Percentiles rank a stretch among this genome's conserved stretches.
Conservation (phyloP, 2,888 invertebrate genomes). For the Cryptophagus acutangulus region DNA sequence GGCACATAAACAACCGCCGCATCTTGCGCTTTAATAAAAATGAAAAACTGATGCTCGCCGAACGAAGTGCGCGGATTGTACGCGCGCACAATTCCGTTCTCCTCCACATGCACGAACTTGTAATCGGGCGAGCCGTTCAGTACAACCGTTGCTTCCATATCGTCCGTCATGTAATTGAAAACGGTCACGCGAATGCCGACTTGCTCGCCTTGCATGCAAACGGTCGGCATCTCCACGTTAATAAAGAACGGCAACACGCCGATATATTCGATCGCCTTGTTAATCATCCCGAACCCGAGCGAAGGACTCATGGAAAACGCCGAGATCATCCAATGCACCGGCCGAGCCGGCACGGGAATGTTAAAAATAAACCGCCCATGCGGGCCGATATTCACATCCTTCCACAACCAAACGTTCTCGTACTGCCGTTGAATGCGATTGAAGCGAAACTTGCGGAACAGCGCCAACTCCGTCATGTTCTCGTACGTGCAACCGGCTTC, state of each 20-base stretch:
- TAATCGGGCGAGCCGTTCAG: slow-evolving; percentile 79
- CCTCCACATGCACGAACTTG: slow-evolving; percentile 87
- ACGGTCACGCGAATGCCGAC: slow-evolving; percentile 87
- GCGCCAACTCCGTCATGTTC: slow-evolving; percentile 62
- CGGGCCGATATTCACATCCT: slow-evolving; percentile 87
- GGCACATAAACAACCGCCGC: slow-evolving; percentile 83
- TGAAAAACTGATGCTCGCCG: slow-evolving; percentile 93
- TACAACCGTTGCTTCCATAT: slow-evolving; percentile 84
- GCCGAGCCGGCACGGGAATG: slow-evolving; percentile 74
- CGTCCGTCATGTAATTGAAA: slow-evolving; percentile 86
- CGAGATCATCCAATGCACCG: slow-evolving; percentile 90
- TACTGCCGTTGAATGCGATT: slow-evolving; percentile 87
- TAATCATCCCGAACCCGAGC: slow-evolving; percentile 82
- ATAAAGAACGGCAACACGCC: slow-evolving; percentile 92
- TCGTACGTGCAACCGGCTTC: slow-evolving; percentile 70
- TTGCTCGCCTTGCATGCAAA: slow-evolving; percentile 58
- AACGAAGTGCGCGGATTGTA: slow-evolving; percentile 87
- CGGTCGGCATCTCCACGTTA: slow-evolving; percentile 84
- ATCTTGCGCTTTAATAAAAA: slow-evolving; percentile 75
- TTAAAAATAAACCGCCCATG: slow-evolving; percentile 86
- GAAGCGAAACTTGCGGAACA: slow-evolving; percentile 79
- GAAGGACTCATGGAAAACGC: slow-evolving; percentile 86
- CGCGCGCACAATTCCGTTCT: slow-evolving; percentile 78
- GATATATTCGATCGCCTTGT: slow-evolving; percentile 74
- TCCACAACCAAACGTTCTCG: slow-evolving; percentile 94